Evolutionary conservation across 2,113 vertebrate genomes (phyloP).

Genomic region (Heteronetta atricapilla): DNA sequence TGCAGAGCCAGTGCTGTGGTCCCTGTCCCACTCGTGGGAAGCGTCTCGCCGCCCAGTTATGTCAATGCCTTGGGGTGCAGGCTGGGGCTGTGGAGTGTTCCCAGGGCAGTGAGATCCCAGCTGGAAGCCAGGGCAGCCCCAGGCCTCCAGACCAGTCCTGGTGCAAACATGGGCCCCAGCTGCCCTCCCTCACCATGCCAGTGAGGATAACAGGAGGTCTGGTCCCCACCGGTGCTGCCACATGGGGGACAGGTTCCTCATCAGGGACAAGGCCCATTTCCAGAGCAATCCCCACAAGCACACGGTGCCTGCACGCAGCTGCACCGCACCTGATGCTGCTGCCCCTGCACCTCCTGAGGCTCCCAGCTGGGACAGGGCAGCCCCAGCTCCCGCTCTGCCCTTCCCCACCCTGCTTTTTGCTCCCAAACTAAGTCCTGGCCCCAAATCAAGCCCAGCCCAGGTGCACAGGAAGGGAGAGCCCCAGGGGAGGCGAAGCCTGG

Average conservation of each 20-base stretch:
- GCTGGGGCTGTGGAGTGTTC: accelerated
- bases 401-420: not conserved
- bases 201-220: not conserved
- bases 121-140: not conserved
- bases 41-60: no score
- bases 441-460: not conserved
- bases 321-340: accelerated
- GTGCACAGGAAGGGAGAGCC: not conserved
- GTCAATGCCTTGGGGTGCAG: accelerated
- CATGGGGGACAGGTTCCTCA: not conserved
- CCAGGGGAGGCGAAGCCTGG: accelerated
- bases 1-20: slow-evolving; percentile 19
- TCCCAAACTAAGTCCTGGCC: not conserved
- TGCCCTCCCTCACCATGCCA: accelerated
- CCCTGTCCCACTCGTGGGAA: accelerated
- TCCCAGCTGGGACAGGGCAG: not conserved
- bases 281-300: not conserved
- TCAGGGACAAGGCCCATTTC: not conserved
- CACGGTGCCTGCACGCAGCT: accelerated
- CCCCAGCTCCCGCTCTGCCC: not conserved
- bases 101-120: not conserved
- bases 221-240: not conserved
- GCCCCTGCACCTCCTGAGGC: not conserved
- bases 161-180: not conserved
- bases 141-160: not conserved